A percentile compares a stretch with the other conserved stretches of the same genome.
These are phyloP conservation scores for Urocynchramus pylzowi DNA, from an alignment of 2,113 vertebrate genomes.

Conservation along the genomic window DNA sequence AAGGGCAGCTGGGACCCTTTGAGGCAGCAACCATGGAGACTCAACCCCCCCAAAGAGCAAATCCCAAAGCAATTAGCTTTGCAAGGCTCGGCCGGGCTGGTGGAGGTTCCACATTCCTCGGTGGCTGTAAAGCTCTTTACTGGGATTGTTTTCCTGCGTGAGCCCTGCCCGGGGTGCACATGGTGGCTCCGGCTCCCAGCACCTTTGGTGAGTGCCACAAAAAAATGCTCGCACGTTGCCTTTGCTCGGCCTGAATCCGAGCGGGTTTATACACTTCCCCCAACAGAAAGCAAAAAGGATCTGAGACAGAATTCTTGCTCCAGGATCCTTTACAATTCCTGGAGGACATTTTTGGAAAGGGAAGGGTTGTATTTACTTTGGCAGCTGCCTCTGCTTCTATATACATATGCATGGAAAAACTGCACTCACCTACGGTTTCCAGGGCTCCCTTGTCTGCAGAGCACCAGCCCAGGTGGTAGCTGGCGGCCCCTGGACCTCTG, in stretches of 20 bases:
- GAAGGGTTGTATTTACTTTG: slow-evolving; percentile 67
- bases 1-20: slow-evolving; percentile 42
- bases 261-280: not conserved
- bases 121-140: slow-evolving; percentile 56
- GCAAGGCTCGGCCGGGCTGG: not conserved
- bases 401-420: slow-evolving; percentile 49
- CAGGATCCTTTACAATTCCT: slow-evolving; percentile 61
- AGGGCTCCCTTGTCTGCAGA: not conserved
- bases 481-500: not conserved
- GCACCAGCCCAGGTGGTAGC: slow-evolving; percentile 40
- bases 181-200: slow-evolving; percentile 11
- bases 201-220: not conserved
- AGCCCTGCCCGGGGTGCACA: slow-evolving; percentile 31
- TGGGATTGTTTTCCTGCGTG: slow-evolving; percentile 27
- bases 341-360: slow-evolving; percentile 64
- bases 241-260: not conserved
- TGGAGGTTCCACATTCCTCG: slow-evolving; percentile 53
- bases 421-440: slow-evolving; percentile 35
- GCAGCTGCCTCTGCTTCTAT: slow-evolving; percentile 24
- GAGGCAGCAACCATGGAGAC: slow-evolving; percentile 31
- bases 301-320: slow-evolving; percentile 34
- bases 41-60: slow-evolving; percentile 32
- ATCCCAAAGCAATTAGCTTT: slow-evolving; percentile 58
- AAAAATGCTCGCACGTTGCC: not conserved
- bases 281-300: not conserved